Evolutionary conservation across 2,888 invertebrate species (phyloP).

Genomic region (Ceramica pisi): DNA sequence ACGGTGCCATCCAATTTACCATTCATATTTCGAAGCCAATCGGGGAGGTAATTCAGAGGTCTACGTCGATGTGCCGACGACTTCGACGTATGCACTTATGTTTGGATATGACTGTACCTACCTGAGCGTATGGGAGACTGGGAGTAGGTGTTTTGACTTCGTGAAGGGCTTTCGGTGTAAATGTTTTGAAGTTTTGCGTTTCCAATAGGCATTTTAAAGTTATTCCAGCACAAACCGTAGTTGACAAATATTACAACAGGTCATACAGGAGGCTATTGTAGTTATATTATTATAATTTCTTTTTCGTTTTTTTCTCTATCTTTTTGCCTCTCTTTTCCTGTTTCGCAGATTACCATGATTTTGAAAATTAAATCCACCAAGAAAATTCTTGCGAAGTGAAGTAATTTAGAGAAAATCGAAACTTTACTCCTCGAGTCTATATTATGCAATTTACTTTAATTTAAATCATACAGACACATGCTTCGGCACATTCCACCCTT

Average conservation of each 20-base stretch:
- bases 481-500: neutral
- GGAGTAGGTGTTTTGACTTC: conserved; percentile 28
- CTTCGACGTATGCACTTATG: conserved; percentile 64
- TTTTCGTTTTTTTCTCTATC: too few species aligned
- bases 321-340: neutral
- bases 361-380: neutral
- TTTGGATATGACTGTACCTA: conserved; percentile 51
- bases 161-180: conserved; percentile 17
- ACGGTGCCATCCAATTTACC: conserved; percentile 85
- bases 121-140: conserved; percentile 34
- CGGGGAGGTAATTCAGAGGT: conserved; percentile 85
- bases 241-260: neutral
- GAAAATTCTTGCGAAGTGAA: neutral
- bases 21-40: conserved; percentile 89
- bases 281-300: neutral
- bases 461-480: conserved; percentile 2
- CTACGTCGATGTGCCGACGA: conserved; percentile 68
- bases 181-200: neutral
- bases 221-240: neutral
- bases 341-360: neutral
- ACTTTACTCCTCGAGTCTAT: neutral
- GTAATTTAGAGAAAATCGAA: neutral
- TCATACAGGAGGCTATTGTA: neutral
- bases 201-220: neutral
- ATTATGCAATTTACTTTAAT: neutral